phyloP scores from a whole-genome alignment of 2,113 vertebrate species.

The Aplodontia rufa region DNA sequence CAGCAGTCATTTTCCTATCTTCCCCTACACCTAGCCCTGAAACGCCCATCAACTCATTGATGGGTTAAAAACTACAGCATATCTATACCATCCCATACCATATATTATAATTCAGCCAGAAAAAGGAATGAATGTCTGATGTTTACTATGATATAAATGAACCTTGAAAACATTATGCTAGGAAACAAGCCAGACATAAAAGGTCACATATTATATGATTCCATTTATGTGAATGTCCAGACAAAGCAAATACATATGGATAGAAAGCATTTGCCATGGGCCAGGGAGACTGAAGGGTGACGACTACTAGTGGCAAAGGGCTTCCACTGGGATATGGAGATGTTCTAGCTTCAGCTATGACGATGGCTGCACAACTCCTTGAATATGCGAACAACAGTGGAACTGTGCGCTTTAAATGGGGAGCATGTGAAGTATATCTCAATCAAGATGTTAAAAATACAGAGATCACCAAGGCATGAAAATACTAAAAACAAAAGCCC shows the following conservation, averaged over 20 bases:
- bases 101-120: not conserved
- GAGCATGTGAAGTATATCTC: not conserved
- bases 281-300: too few relatives aligned
- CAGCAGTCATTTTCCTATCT: not conserved
- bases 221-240: not conserved
- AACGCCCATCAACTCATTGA: not conserved
- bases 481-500: conserved; percentile 24
- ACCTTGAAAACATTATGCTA: not conserved
- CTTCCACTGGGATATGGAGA: not conserved
- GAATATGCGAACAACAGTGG: too few relatives aligned
- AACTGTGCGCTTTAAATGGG: not conserved
- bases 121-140: not conserved
- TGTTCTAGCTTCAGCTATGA: not conserved
- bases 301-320: not conserved
- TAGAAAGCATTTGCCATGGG: not conserved
- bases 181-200: conserved; percentile 13
- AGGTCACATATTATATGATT: not conserved
- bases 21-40: not conserved
- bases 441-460: conserved; percentile 43
- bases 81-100: too few relatives aligned
- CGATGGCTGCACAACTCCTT: too few relatives aligned
- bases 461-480: not conserved
- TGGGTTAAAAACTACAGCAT: not conserved
- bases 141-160: not conserved
- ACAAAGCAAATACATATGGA: not conserved